Percentiles rank a stretch among this genome's conserved stretches.
Conservation (phyloP, 2,113 vertebrate genomes). For the Colaptes auratus region DNA sequence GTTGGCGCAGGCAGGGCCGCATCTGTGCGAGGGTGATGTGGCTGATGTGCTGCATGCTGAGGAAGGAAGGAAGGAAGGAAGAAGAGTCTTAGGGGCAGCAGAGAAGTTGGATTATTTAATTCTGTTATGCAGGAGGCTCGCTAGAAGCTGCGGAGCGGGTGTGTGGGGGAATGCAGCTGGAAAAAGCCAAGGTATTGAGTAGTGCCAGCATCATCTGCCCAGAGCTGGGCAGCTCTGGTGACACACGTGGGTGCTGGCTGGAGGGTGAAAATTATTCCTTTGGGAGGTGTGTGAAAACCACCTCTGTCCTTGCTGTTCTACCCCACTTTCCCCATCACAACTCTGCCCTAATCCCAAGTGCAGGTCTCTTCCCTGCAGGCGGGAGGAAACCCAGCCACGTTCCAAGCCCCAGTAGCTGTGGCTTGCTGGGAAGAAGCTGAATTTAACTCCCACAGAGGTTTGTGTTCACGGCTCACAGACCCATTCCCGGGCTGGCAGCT, state of each 20-base stretch:
- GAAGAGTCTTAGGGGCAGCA: not conserved
- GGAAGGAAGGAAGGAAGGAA: not conserved
- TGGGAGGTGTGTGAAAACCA: not conserved
- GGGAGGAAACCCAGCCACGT: not conserved
- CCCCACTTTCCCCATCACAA: not conserved
- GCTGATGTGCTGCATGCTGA: not conserved
- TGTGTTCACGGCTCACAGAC: not conserved
- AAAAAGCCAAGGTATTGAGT: rapidly evolving
- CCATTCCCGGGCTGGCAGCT: not conserved
- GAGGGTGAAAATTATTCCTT: not conserved
- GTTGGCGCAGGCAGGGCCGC: not conserved
- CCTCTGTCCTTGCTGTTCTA: not conserved
- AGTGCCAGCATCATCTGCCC: not conserved
- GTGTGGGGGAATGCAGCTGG: rapidly evolving
- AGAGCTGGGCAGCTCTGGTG: not conserved
- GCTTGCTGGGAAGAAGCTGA: not conserved
- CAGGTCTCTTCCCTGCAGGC: not conserved
- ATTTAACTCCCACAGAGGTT: not conserved
- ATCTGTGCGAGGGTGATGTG: not conserved
- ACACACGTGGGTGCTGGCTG: not conserved
- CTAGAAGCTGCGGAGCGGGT: not conserved
- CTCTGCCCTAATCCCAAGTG: not conserved
- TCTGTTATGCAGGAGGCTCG: rapidly evolving
- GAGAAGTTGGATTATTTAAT: not conserved
- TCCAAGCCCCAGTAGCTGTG: not conserved